A percentile compares a stretch with the other conserved stretches of the same genome.
Conservation (phyloP, 1,140 invertebrate genomes). For the Bombus confusus region DNA sequence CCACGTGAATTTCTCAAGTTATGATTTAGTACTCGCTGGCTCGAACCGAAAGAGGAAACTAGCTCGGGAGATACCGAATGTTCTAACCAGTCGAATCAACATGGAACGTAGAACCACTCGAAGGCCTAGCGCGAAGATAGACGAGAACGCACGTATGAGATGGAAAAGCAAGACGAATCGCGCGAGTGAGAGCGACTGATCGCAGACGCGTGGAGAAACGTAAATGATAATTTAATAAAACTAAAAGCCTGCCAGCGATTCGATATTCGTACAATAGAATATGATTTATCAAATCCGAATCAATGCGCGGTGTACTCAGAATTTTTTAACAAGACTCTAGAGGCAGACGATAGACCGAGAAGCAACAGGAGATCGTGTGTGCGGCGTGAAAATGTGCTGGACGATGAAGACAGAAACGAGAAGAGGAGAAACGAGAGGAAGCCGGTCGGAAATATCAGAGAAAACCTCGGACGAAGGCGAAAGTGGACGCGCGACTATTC, state of each 20-base stretch:
- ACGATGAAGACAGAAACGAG: background rate
- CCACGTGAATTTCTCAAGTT: conserved; percentile 80
- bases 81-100: background rate
- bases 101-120: background rate
- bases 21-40: conserved; percentile 78
- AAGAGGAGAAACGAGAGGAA: background rate
- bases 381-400: background rate
- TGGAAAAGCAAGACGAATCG: background rate
- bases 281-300: too few species aligned
- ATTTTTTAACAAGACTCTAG: too few species aligned
- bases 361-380: background rate
- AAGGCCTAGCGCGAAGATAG: conserved; percentile 6
- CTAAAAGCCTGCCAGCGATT: too few species aligned
- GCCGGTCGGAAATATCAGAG: background rate
- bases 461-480: background rate
- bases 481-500: background rate
- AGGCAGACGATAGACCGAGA: background rate
- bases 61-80: conserved; percentile 1
- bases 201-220: too few species aligned
- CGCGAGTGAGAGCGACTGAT: background rate
- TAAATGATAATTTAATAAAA: background rate
- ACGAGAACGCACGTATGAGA: background rate
- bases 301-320: fast-evolving
- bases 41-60: conserved; percentile 41
- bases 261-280: too few species aligned